A percentile compares a stretch with the other conserved stretches of the same genome.
phyloP scores from a whole-genome alignment of 2,113 vertebrate genomes.

The Tupaia chinensis region DNA sequence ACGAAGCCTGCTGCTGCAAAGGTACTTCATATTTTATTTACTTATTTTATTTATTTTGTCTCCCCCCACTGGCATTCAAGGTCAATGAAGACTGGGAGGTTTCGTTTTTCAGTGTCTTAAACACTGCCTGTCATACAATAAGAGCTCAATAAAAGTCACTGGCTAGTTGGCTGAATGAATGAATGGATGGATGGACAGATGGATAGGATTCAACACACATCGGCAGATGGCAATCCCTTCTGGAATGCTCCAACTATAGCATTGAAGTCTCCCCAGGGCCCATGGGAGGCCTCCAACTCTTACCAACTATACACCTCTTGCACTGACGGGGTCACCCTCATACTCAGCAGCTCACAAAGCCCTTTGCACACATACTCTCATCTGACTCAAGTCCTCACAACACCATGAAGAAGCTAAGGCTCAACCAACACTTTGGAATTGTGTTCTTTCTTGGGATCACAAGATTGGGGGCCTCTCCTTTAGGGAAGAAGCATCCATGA shows the following conservation, averaged over 20 bases:
- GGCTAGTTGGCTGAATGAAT: neutral
- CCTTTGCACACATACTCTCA: neutral
- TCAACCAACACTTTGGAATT: neutral
- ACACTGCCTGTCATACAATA: slow-evolving; percentile 11
- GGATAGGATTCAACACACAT: slow-evolving; percentile 39
- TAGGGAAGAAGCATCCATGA: neutral
- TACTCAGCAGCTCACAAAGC: neutral
- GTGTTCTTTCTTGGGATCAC: neutral
- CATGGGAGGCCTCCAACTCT: neutral
- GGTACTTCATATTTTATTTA: slow-evolving; percentile 35
- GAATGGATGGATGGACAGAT: neutral
- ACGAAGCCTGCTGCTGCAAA: neutral
- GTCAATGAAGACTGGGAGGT: neutral
- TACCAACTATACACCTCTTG: neutral
- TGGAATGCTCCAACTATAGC: neutral
- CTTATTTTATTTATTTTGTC: slow-evolving; percentile 30
- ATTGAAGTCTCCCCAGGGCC: neutral
- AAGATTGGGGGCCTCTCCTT: neutral
- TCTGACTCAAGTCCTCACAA: neutral
- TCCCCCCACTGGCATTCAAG: neutral
- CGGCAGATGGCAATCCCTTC: slow-evolving; percentile 22
- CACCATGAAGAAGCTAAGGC: neutral
- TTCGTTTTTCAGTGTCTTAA: neutral
- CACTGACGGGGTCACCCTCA: neutral
- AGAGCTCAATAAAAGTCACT: slow-evolving; percentile 48